Conservation (phyloP, 1,140 invertebrate genomes). For the Cotesia typhae region DNA sequence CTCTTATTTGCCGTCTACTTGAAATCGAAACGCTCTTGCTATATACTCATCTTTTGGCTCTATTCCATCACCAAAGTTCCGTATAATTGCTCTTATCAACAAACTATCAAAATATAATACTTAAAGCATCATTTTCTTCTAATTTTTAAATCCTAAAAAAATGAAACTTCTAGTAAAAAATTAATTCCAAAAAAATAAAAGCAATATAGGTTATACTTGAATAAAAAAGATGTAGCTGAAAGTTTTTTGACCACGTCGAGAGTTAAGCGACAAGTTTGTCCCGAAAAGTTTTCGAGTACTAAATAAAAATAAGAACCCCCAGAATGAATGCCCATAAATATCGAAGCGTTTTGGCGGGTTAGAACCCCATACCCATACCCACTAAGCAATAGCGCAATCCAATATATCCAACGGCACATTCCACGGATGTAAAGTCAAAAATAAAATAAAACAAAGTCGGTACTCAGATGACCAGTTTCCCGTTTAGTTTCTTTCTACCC, state of each 20-base stretch:
- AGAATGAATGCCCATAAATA: slow-evolving; percentile 43
- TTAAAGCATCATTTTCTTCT: too few relatives aligned
- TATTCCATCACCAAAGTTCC: too few relatives aligned
- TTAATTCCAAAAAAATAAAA: too few relatives aligned
- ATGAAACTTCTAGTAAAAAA: too few relatives aligned
- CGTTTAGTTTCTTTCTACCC: not conserved
- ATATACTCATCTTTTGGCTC: too few relatives aligned
- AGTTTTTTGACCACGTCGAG: too few relatives aligned
- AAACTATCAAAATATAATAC: too few relatives aligned
- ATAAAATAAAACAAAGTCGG: too few relatives aligned
- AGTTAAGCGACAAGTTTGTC: not conserved
- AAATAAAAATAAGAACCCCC: slow-evolving; percentile 47
- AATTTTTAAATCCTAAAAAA: too few relatives aligned
- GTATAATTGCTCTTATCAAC: too few relatives aligned
- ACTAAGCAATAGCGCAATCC: not conserved
- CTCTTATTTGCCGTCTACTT: too few relatives aligned
- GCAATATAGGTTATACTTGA: not conserved
- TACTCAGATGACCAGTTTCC: not conserved
- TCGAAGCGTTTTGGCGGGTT: slow-evolving; percentile 20
- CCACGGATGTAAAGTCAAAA: slow-evolving; percentile 20
- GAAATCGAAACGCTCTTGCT: too few relatives aligned
- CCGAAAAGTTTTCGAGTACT: slow-evolving; percentile 37
- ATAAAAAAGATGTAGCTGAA: not conserved
- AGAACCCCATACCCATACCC: not conserved
- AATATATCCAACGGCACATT: slow-evolving; percentile 30